Conservation (phyloP, 2,113 vertebrate species). For the Phalacrocorax pelagicus region DNA sequence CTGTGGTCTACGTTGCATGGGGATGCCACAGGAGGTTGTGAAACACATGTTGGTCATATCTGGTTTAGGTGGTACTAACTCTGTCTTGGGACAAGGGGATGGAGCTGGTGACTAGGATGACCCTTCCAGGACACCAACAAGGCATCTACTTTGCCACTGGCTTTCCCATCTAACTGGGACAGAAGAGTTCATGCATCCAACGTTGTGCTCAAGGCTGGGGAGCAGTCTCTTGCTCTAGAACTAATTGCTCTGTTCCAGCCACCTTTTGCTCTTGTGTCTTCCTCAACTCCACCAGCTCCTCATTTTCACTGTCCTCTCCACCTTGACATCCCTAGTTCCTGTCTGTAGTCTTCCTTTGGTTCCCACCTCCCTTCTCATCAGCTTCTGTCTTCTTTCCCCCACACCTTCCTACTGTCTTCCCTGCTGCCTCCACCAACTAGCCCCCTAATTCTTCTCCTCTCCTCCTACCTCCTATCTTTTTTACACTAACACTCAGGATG, state of each 20-base stretch:
- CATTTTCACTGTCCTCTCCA: background rate
- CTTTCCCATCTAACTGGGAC: background rate
- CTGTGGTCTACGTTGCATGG: background rate
- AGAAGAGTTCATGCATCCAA: rapidly evolving
- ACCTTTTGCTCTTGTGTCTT: background rate
- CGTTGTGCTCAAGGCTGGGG: background rate
- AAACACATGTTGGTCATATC: background rate
- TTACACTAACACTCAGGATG: background rate
- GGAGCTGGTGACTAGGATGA: background rate
- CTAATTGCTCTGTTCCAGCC: background rate
- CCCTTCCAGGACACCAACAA: background rate
- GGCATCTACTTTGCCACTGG: background rate
- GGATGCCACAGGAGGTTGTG: rapidly evolving
- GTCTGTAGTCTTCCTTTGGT: background rate
- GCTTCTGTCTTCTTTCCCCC: background rate
- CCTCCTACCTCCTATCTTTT: background rate
- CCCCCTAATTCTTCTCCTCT: background rate
- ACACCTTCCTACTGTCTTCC: background rate
- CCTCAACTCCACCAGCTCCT: background rate
- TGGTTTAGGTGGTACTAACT: background rate
- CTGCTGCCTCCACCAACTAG: background rate
- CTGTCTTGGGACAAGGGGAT: background rate
- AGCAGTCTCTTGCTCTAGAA: background rate
- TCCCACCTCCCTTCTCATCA: background rate
- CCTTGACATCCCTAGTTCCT: background rate